Evolutionary conservation across 2,888 invertebrate species (phyloP).

Genomic region (Gymnoscelis rufifasciata): DNA sequence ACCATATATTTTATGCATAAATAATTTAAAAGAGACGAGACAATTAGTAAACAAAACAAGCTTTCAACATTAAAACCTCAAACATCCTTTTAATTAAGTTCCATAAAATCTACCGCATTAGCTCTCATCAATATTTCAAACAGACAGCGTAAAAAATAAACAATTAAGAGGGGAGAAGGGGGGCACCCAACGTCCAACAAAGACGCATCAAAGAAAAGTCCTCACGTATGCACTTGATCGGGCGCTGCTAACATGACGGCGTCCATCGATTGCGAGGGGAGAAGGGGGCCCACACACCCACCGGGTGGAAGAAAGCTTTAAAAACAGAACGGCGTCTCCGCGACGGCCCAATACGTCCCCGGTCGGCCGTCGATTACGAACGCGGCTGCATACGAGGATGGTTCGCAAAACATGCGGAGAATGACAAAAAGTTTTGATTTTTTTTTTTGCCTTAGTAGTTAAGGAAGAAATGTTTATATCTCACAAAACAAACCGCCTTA

Average conservation of each 20-base stretch:
- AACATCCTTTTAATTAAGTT: slow-evolving; percentile 15
- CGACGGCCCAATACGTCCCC: slow-evolving; percentile 76
- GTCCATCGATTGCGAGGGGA: slow-evolving; percentile 68
- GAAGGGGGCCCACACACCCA: no score
- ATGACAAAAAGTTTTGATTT: not conserved
- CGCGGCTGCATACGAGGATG: slow-evolving; percentile 58
- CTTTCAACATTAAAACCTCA: no score
- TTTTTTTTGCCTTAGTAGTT: no score
- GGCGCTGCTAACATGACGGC: slow-evolving; percentile 67
- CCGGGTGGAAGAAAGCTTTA: slow-evolving; percentile 57
- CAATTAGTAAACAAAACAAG: no score
- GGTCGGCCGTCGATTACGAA: slow-evolving; percentile 72
- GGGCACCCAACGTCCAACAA: slow-evolving; percentile 38
- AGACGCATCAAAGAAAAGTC: slow-evolving; percentile 70
- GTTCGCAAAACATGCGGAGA: no score
- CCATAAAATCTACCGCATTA: slow-evolving; percentile 15
- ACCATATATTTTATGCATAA: no score
- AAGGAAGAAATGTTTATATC: no score
- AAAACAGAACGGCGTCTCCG: slow-evolving; percentile 68
- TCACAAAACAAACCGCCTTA: no score
- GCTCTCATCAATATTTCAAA: slow-evolving; percentile 21
- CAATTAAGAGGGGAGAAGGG: slow-evolving; percentile 35
- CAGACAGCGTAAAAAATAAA: slow-evolving; percentile 25
- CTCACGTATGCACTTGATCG: slow-evolving; percentile 75
- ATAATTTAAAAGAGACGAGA: no score